These are phyloP conservation scores for Agrotis segetum DNA, from an alignment of 2,888 invertebrate species.

Conservation along the genomic window DNA sequence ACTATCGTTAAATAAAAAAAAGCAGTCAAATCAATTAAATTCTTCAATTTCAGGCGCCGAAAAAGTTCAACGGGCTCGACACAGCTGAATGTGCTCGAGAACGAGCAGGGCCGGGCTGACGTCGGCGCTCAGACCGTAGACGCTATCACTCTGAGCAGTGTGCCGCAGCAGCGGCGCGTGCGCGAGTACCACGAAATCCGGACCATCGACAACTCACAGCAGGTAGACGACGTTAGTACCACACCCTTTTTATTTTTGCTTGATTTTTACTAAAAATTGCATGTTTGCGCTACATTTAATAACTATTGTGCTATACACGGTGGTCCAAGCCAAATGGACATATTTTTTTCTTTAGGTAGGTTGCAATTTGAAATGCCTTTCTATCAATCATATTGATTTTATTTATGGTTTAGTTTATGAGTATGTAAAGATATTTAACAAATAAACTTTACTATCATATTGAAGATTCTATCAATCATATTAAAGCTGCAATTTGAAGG, in stretches of 20 bases:
- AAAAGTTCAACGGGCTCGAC: conserved; percentile 84
- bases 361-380: background rate
- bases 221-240: conserved; percentile 67
- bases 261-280: background rate
- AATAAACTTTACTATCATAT: no score
- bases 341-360: no score
- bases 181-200: conserved; percentile 81
- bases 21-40: background rate
- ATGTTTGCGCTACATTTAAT: background rate
- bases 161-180: conserved; percentile 81
- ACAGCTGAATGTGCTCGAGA: conserved; percentile 76
- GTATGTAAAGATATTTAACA: no score
- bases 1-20: no score
- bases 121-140: conserved; percentile 75
- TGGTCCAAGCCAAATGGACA: no score
- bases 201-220: conserved; percentile 75
- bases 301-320: background rate
- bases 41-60: conserved; percentile 74
- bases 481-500: no score
- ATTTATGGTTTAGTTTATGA: no score
- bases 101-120: conserved; percentile 73
- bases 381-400: background rate
- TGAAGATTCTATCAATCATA: no score
- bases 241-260: background rate
- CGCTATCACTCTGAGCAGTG: conserved; percentile 83